A percentile compares a stretch with the other conserved stretches of the same genome.
These are phyloP conservation scores for Pterostichus madidus DNA, from an alignment of 2,888 invertebrate genomes.

Conservation along the genomic window DNA sequence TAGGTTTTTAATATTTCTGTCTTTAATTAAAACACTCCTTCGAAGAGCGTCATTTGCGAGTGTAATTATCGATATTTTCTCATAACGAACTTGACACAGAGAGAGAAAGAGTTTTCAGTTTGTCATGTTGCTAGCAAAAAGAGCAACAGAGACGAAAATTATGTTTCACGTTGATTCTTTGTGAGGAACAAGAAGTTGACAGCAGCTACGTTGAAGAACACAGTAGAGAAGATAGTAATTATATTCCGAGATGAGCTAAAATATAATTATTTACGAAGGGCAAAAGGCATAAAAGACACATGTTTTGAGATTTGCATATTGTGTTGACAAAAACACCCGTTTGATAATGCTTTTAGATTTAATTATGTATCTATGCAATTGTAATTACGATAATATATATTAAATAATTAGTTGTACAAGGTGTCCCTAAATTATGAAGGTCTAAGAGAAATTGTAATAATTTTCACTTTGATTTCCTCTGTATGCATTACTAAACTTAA, in stretches of 20 bases:
- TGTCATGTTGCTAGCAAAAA: neutral
- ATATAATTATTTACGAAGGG: conserved; percentile 21
- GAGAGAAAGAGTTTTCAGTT: neutral
- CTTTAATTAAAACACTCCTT: neutral
- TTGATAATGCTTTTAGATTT: neutral
- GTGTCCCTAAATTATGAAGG: too few species aligned
- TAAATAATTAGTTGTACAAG: too few species aligned
- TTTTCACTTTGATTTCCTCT: too few species aligned
- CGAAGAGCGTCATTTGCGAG: conserved; percentile 3
- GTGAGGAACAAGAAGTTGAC: conserved; percentile 27
- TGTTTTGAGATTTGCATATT: neutral
- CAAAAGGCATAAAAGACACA: conserved; percentile 10
- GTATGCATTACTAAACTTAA: too few species aligned
- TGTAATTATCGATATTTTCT: conserved; percentile 27
- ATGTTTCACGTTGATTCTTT: neutral
- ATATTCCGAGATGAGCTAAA: conserved; percentile 18
- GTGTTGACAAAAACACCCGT: neutral
- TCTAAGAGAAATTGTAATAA: too few species aligned
- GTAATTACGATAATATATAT: neutral
- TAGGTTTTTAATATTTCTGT: neutral
- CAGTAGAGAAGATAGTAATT: neutral
- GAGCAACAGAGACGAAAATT: neutral
- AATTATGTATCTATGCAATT: neutral
- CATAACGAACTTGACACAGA: neutral
- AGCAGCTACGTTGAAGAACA: conserved; percentile 1